Percentiles rank a stretch among this genome's conserved stretches.
Conservation (phyloP, 1,140 invertebrate genomes). For the Cheumatopsyche charites region DNA sequence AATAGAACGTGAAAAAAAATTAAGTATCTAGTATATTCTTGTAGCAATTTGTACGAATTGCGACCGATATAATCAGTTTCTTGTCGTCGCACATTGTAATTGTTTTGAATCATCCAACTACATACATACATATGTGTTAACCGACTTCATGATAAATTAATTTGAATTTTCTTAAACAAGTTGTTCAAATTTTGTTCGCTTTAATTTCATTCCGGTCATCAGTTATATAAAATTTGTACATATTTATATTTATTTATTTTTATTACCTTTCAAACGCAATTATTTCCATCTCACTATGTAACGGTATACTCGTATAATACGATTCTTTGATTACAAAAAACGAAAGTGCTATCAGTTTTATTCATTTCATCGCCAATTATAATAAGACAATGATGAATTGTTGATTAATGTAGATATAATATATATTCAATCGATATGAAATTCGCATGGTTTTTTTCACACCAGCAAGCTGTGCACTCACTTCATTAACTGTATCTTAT, state of each 20-base stretch:
- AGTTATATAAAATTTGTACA: too few relatives aligned
- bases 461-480: background rate
- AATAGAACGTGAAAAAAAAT: too few relatives aligned
- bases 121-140: too few relatives aligned
- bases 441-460: constrained; percentile 8
- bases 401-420: background rate
- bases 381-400: constrained; percentile 10
- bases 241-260: too few relatives aligned
- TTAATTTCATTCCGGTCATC: too few relatives aligned
- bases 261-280: too few relatives aligned
- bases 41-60: background rate
- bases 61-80: background rate
- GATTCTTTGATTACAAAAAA: background rate
- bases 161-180: too few relatives aligned
- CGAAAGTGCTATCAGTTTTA: constrained; percentile 14
- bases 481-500: constrained; percentile 11
- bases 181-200: too few relatives aligned
- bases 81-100: constrained; percentile 31
- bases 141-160: too few relatives aligned
- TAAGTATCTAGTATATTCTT: too few relatives aligned
- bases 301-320: constrained; percentile 1
- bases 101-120: too few relatives aligned
- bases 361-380: constrained; percentile 13
- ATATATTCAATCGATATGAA: background rate
- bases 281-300: too few relatives aligned